phyloP scores from a whole-genome alignment of 2,113 vertebrate species.

The Porphyrio hochstetteri region DNA sequence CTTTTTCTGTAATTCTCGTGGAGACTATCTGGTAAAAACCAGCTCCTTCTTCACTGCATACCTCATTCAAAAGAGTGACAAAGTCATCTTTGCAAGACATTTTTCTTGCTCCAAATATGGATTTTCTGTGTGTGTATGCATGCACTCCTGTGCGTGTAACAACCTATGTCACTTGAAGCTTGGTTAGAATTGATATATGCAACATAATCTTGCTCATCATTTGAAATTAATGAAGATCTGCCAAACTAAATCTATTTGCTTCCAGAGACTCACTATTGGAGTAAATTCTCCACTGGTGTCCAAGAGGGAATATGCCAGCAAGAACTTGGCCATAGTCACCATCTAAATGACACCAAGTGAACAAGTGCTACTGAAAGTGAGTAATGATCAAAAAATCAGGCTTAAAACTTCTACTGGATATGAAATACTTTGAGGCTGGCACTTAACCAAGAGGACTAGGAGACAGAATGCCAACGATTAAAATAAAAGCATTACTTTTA shows the following conservation, averaged over 20 bases:
- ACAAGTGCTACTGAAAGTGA: slow-evolving; percentile 12
- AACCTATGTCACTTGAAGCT: neutral
- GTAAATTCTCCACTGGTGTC: neutral
- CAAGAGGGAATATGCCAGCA: neutral
- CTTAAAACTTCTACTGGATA: neutral
- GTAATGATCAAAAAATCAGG: slow-evolving; percentile 10
- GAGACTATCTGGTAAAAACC: neutral
- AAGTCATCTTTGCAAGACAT: neutral
- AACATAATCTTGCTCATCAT: neutral
- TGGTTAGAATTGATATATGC: neutral
- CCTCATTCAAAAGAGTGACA: neutral
- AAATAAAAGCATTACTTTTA: slow-evolving; percentile 3
- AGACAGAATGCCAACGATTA: neutral
- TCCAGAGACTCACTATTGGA: neutral
- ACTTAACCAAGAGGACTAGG: neutral
- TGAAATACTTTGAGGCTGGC: neutral
- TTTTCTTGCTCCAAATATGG: neutral
- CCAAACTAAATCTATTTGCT: neutral
- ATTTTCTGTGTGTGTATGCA: neutral
- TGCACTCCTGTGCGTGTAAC: accelerated
- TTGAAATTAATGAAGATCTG: neutral
- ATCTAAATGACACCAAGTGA: neutral
- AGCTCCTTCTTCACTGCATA: neutral
- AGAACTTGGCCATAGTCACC: neutral
- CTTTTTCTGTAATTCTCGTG: neutral